phyloP scores from a whole-genome alignment of 2,888 invertebrate genomes.

The Cylindroiulus punctatus region DNA sequence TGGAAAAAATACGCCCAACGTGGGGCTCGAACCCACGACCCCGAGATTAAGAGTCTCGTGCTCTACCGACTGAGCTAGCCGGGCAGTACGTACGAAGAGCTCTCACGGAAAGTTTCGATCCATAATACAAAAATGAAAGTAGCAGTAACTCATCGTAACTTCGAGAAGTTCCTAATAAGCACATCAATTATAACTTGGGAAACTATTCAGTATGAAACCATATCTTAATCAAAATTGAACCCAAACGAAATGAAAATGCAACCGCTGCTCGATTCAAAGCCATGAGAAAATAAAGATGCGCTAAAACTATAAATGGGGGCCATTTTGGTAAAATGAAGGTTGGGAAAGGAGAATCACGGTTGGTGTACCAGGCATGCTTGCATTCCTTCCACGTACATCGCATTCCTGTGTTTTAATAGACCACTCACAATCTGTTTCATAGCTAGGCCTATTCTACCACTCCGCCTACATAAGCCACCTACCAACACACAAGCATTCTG shows the following conservation, averaged over 20 bases:
- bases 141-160: no score
- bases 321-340: conserved; percentile 25
- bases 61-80: conserved; percentile 47
- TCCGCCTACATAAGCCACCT: neutral
- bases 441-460: neutral
- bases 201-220: neutral
- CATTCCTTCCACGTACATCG: conserved; percentile 45
- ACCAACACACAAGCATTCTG: neutral
- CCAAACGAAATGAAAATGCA: neutral
- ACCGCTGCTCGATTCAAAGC: neutral
- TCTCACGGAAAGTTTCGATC: neutral
- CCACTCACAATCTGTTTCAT: conserved; percentile 28
- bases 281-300: neutral
- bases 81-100: neutral
- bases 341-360: conserved; percentile 4
- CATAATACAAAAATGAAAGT: no score
- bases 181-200: neutral
- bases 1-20: neutral
- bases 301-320: neutral
- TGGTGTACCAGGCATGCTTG: neutral
- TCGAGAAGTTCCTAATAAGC: neutral
- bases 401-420: conserved; percentile 45
- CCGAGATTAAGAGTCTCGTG: conserved; percentile 47
- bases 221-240: neutral
- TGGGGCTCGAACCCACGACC: conserved; percentile 47